These are phyloP conservation scores for Ophonus ardosiacus DNA, from an alignment of 2,888 invertebrate species.

Conservation along the genomic window DNA sequence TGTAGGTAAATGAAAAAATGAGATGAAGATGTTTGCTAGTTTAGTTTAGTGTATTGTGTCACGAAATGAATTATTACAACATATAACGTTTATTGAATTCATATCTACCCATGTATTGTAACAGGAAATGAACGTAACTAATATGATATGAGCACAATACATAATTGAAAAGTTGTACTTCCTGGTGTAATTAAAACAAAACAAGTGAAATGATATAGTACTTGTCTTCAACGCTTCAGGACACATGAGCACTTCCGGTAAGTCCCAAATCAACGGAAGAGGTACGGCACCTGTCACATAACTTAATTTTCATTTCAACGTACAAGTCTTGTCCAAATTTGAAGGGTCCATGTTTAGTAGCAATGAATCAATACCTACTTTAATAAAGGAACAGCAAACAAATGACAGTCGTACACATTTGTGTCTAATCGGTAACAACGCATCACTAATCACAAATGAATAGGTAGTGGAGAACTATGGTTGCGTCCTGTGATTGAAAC, in stretches of 20 bases:
- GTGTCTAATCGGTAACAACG: background rate
- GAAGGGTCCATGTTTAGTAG: background rate
- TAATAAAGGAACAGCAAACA: background rate
- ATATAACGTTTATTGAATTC: background rate
- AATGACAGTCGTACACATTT: background rate
- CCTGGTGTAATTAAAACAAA: slow-evolving; percentile 6
- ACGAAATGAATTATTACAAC: background rate
- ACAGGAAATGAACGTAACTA: background rate
- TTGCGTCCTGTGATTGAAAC: slow-evolving; percentile 39
- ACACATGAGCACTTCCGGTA: slow-evolving; percentile 1
- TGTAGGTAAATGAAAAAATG: too few relatives aligned
- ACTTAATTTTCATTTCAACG: background rate
- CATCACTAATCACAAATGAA: slow-evolving; percentile 41
- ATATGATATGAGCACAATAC: background rate
- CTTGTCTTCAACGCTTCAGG: slow-evolving; percentile 5
- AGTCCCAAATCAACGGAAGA: slow-evolving; percentile 10
- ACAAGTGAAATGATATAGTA: slow-evolving; percentile 28
- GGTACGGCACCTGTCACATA: slow-evolving; percentile 1
- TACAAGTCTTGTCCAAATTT: background rate
- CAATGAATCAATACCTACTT: background rate
- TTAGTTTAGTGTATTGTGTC: background rate
- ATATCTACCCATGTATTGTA: too few relatives aligned
- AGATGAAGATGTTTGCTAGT: too few relatives aligned
- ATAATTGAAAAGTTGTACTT: slow-evolving; percentile 23
- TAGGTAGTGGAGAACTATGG: slow-evolving; percentile 6